These are phyloP conservation scores for Poecilia wingei DNA, from an alignment of 2,797 vertebrate genomes.

Conservation along the genomic window DNA sequence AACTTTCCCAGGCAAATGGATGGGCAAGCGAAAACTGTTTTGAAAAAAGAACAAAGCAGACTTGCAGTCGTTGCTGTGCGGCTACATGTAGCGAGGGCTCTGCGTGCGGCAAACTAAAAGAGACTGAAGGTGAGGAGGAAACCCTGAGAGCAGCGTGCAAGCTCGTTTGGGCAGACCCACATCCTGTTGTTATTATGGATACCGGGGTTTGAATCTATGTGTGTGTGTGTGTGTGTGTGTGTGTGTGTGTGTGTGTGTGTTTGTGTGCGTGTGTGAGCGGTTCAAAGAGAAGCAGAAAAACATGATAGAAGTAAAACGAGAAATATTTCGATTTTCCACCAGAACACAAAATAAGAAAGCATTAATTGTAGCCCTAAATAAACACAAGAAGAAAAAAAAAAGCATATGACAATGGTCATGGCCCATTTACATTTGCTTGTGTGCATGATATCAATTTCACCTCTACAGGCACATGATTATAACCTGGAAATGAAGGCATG, in stretches of 20 bases:
- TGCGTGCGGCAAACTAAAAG: constrained; percentile 9
- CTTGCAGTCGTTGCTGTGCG: constrained; percentile 15
- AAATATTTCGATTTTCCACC: constrained; percentile 8
- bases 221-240: background rate
- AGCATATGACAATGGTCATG: too few relatives aligned
- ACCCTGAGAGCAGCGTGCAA: constrained; percentile 43
- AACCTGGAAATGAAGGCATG: background rate
- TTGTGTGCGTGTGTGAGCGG: background rate
- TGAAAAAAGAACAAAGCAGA: constrained; percentile 17
- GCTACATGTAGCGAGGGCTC: constrained; percentile 18
- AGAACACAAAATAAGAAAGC: background rate
- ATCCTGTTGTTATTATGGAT: constrained; percentile 69
- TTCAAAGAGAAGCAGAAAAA: constrained; percentile 17
- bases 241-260: background rate
- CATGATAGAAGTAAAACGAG: background rate
- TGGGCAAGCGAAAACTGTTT: constrained; percentile 29
- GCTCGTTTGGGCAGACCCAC: constrained; percentile 61
- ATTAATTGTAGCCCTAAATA: background rate
- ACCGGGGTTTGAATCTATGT: background rate
- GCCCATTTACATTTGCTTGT: background rate
- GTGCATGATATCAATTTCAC: background rate
- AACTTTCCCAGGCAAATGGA: constrained; percentile 34
- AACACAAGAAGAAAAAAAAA: background rate
- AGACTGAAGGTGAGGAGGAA: constrained; percentile 54
- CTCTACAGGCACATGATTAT: background rate